A percentile compares a stretch with the other conserved stretches of the same genome.
Conservation (phyloP, 1,140 invertebrate genomes). For the Araneus ventricosus region DNA sequence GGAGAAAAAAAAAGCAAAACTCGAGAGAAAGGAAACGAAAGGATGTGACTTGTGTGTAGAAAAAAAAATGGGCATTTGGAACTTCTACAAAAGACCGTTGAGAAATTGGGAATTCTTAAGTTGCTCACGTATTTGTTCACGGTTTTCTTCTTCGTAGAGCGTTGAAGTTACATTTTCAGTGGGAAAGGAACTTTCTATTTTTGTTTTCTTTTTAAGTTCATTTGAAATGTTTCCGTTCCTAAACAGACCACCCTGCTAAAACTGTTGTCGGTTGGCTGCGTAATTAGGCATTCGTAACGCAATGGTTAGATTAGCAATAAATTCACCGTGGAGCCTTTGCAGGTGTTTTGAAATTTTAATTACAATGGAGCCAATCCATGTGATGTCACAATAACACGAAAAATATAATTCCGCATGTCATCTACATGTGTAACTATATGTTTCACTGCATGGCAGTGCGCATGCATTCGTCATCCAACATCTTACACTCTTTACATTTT, state of each 20-base stretch:
- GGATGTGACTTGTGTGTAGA: slow-evolving; percentile 8
- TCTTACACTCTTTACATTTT: too few species aligned
- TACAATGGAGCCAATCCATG: neutral
- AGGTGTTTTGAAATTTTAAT: neutral
- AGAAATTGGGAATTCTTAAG: slow-evolving; percentile 34
- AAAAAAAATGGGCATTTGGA: neutral
- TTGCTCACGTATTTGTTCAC: slow-evolving; percentile 45
- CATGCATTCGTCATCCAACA: too few species aligned
- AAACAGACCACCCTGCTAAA: neutral
- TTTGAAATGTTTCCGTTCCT: neutral
- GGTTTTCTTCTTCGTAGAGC: slow-evolving; percentile 12
- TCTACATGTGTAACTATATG: too few species aligned
- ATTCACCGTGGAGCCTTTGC: neutral
- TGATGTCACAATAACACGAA: too few species aligned
- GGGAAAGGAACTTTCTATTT: neutral
- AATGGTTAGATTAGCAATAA: neutral
- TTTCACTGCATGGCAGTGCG: too few species aligned
- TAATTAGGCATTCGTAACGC: neutral
- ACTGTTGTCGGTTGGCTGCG: neutral
- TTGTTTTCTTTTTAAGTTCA: neutral
- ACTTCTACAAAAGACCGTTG: slow-evolving; percentile 35
- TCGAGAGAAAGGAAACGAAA: neutral
- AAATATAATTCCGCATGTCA: too few species aligned
- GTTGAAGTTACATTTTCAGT: neutral
- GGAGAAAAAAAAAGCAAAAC: neutral